Evolutionary conservation across 2,113 vertebrate genomes (phyloP), one percentile per base, ranked within the genome.

Genomic region (Eleginops maclovinus): DNA sequence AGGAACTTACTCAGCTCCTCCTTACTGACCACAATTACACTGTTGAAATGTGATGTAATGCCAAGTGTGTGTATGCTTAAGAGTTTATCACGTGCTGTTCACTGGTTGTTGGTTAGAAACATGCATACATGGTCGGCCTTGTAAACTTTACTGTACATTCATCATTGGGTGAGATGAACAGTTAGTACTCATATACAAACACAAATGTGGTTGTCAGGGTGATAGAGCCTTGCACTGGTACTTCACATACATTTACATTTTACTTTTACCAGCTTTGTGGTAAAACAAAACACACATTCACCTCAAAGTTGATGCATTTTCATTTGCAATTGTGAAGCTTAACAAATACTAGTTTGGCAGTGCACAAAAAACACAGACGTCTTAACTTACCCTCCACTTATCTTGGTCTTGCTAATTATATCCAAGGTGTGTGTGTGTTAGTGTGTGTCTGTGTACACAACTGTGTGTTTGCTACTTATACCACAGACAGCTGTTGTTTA

Each of bases 401-500:
- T 80, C 81, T 84, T 79, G 53, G 82, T 88, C 81, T 83, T 44
- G 51, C 78, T 89, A 90, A 90, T 91, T 90, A 90, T 78, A 85
- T 87, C 82, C 60, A 51, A 74, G 69, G 81, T 9, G 16, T 73
- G 68, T 77, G 77, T 81, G 77, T 85, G 59, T 53, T 3, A 3
- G 36, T 62, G 70, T 74, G 79, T 65, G 75, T 31, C 40, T 78
- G 59, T 44, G 60, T 68, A 54, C 9, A 4, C 60, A 54, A 64
- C 58, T 9, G 60, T 84, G 87, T 89, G 83, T 89, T 83, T 90
- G 87, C 85, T 90, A 36, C 85, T 87, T 72, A 73, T 83, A 88
- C 81, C 89, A 89, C 75, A 89, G 88, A 91, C 89, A 93, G 89
- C 91, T 93, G 91, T 85, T 93, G 88, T 91, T 93, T 90, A 88